These are phyloP conservation scores for Pollicipes pollicipes DNA, from an alignment of 1,140 invertebrate genomes.

Conservation along the genomic window DNA sequence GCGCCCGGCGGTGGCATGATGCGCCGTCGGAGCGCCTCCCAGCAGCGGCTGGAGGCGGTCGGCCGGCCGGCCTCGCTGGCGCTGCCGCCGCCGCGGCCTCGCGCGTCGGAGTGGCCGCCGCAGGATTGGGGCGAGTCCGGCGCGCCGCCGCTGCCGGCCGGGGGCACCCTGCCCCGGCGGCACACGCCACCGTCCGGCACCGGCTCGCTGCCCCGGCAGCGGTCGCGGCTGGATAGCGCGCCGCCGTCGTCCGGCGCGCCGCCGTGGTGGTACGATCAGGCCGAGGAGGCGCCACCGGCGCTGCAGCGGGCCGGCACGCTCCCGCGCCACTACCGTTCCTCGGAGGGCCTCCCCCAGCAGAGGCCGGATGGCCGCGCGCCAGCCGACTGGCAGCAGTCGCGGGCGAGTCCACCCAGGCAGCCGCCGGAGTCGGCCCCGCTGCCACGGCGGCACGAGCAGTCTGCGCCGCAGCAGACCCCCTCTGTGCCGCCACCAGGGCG, in stretches of 20 bases:
- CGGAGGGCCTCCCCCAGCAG: neutral
- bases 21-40: neutral
- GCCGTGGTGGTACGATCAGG: too few species aligned
- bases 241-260: too few species aligned
- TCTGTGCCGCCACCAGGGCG: neutral
- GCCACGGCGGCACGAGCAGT: neutral
- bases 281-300: too few species aligned
- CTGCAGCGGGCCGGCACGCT: too few species aligned
- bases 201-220: neutral
- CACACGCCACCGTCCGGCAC: neutral
- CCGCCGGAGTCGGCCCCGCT: too few species aligned
- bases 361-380: too few species aligned
- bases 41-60: neutral
- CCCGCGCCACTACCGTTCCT: neutral
- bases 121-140: too few species aligned
- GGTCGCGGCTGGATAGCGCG: too few species aligned
- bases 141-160: too few species aligned
- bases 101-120: neutral
- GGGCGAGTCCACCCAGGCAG: neutral
- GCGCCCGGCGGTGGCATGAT: neutral
- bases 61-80: neutral
- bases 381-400: too few species aligned
- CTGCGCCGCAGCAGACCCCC: neutral
- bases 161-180: neutral
- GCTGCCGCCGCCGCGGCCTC: neutral